Base-by-base conservation (phyloP, 2,888 invertebrate species). In the Magallana nippona region DNA sequence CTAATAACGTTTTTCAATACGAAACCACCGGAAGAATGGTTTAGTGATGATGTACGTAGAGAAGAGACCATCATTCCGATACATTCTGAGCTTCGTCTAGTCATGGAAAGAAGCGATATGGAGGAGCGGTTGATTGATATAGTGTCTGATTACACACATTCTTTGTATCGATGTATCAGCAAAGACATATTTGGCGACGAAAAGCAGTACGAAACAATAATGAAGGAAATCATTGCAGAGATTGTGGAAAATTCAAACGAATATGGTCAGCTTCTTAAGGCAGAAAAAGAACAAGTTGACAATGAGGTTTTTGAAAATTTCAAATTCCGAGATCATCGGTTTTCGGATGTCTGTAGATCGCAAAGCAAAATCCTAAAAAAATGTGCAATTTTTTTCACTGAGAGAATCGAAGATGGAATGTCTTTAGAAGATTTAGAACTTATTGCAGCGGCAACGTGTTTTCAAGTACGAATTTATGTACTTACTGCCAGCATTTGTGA, bases 171-270 rank as follows among this genome's bases (percentile, higher is more conserved):
- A n/a, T 84, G 84, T 55, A 62, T 84, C 22, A 84, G 84, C 55
- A 84, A 84, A 57, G 84, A 84, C 60, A 58, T 84, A 3, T 84
- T 82, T 62, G 84, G 84, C 10, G 78, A 81, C 10, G 81, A 81
- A 60, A 32, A 81, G 17, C 32, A 81, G 3, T 62, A 44, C 44
- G 17, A 58, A 13, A 27, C 22, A 1, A 60, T 81, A 44, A 44
- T 60, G 62, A 44, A 81, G n/a, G 27, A 62, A 19, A 10, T 81
- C 3, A 62, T 81, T 1, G n/a, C 15, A 17, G 81, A 81, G 8
- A 62, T 81, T 27, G 2, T n/a, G 17, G n/a, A 44, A 2, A 81
- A 81, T 32, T 32, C 55, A 2, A 10, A 60, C 11, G 32, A 44
- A 27, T 81, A 62, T 44, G 81, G 60, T 10, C 60, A 44, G n/a